Evolutionary conservation across 2,797 vertebrate species (phyloP), one percentile per base, ranked within the genome.

Genomic region (Gymnothorax javanicus): DNA sequence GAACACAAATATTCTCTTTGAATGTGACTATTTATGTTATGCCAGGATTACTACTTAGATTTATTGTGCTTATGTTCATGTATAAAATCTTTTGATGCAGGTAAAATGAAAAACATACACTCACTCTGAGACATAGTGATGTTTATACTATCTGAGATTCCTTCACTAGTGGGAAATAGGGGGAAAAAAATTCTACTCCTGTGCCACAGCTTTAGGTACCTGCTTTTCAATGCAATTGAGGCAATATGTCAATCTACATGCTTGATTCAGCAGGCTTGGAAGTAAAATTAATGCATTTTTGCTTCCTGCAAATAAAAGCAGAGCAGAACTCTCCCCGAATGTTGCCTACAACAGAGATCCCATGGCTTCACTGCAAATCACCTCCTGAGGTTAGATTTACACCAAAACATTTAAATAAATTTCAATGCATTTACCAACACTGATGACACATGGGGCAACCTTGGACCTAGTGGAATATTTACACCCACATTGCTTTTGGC

Each of bases 281-380:
- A 89, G 94, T 95, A 90, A 95, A 95, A 95, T 94, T 91, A 90
- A 95, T 94, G 93, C 86, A 89, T 92, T 89, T 91, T 86, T 91
- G 85, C 56, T 12, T 86, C 89, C 90, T 67, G 27, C 85, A 87
- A 89, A 87, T 89, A 89, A 89, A 91, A 91, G 4, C 89, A 85
- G 89, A n/a, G 52, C 67, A 85, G 90, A 82, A 87, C 87, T 56
- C 85, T 81, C 60, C 87, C 86, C 91, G 91, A 94, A 93, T 91
- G 93, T 90, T 87, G 88, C 59, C 85, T 88, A 90, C 92, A 89
- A 87, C 73, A 86, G 87, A 57, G 91, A 88, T 77, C 20, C 85
- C 64, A 82, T 83, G 67, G 82, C 86, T 84, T 77, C 86, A 83
- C 87, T 33, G 43, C 84, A 88, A 88, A 89, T 77, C 85, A 85